A percentile compares a stretch with the other conserved stretches of the same genome.
These are phyloP conservation scores for Apocrypta bakeri DNA, from an alignment of 1,140 invertebrate genomes.

Conservation along the genomic window DNA sequence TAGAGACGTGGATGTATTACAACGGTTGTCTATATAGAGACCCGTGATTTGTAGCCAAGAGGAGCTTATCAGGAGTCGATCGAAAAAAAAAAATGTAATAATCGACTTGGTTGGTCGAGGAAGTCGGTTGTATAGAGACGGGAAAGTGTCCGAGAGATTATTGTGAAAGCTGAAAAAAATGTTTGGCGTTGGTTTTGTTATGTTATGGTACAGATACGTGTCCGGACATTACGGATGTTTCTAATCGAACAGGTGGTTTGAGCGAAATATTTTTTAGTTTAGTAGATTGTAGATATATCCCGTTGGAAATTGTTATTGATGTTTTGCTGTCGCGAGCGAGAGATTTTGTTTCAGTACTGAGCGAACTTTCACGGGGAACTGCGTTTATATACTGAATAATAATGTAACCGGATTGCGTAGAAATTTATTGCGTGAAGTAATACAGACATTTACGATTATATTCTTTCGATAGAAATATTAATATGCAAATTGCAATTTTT, in stretches of 20 bases:
- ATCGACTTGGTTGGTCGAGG: background rate
- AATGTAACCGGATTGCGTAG: slow-evolving; percentile 20
- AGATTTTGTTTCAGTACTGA: background rate
- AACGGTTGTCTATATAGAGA: too few species aligned
- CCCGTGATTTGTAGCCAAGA: background rate
- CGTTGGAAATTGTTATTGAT: too few species aligned
- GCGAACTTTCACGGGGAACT: slow-evolving; percentile 31
- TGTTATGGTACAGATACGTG: background rate
- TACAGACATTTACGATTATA: background rate
- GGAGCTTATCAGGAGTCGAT: background rate
- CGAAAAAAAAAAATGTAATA: background rate
- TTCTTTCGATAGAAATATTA: background rate
- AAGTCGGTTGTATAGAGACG: background rate
- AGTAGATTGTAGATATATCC: too few species aligned
- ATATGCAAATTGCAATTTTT: too few species aligned
- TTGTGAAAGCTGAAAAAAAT: background rate
- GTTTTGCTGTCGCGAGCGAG: too few species aligned
- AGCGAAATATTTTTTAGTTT: too few species aligned
- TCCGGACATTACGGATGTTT: too few species aligned
- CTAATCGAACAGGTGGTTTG: too few species aligned
- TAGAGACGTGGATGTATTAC: too few species aligned
- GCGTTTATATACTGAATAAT: slow-evolving; percentile 18
- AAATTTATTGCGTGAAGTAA: slow-evolving; percentile 14
- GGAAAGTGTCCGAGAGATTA: background rate
- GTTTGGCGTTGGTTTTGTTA: background rate